Evolutionary conservation across 2,113 vertebrate species (phyloP).

Genomic region (Scortum barcoo): DNA sequence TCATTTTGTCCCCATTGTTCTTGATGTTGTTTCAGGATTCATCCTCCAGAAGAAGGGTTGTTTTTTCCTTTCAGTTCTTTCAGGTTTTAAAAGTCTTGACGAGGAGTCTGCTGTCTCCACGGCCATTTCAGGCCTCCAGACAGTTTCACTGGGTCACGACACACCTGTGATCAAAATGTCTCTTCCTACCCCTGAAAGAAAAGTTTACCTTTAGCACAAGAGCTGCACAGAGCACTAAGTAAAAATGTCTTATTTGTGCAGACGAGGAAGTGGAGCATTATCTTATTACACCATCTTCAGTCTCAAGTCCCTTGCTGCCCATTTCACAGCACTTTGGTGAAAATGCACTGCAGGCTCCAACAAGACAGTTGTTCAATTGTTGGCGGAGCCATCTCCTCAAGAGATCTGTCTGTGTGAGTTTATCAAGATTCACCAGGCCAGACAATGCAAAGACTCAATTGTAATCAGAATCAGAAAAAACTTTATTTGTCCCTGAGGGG

Average conservation of each 20-base stretch:
- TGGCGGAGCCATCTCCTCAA: not conserved
- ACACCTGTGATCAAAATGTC: no score
- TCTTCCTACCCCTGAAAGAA: no score
- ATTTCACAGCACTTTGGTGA: not conserved
- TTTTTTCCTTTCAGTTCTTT: not conserved
- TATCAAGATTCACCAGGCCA: not conserved
- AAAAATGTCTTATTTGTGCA: not conserved
- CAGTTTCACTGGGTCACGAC: no score
- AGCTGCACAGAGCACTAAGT: not conserved
- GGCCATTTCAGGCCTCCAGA: no score
- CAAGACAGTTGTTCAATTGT: not conserved
- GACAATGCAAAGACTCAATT: not conserved
- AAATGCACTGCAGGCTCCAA: slow-evolving; percentile 9
- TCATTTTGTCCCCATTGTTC: not conserved
- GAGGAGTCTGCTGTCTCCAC: not conserved
- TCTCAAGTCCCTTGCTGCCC: not conserved
- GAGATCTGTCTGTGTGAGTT: not conserved
- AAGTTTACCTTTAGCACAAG: no score
- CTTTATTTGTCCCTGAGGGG: no score
- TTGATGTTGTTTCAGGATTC: not conserved
- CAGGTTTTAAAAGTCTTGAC: not conserved
- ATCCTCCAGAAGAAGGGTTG: no score
- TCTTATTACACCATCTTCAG: slow-evolving; percentile 25
- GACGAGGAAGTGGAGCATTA: slow-evolving; percentile 14
- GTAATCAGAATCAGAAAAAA: no score